A percentile compares a stretch with the other conserved stretches of the same genome.
phyloP scores from a whole-genome alignment of 2,797 vertebrate genomes.

The Alauda arvensis region DNA sequence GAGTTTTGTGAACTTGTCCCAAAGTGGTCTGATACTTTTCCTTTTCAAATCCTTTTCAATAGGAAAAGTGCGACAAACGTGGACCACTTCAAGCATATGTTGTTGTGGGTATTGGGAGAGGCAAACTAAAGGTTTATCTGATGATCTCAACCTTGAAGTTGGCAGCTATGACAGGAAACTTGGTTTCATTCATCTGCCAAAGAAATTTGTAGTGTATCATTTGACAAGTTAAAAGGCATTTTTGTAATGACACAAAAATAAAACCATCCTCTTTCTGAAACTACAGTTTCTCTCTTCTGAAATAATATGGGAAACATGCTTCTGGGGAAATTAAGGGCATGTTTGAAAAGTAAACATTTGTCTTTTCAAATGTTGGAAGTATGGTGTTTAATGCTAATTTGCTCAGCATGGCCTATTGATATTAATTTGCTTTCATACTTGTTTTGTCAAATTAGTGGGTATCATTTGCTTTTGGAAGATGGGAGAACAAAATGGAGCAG shows the following conservation, averaged over 20 bases:
- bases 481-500: neutral
- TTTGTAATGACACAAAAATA: conserved; percentile 56
- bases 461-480: neutral
- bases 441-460: neutral
- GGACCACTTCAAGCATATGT: conserved; percentile 23
- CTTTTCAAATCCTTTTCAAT: neutral
- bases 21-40: neutral
- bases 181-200: conserved; percentile 50
- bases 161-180: conserved; percentile 51
- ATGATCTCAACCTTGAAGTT: conserved; percentile 58
- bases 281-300: neutral
- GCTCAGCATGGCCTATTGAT: neutral
- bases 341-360: conserved; percentile 22
- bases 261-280: conserved; percentile 37
- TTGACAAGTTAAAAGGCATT: conserved; percentile 48
- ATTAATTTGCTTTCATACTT: neutral
- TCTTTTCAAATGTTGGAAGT: conserved; percentile 5
- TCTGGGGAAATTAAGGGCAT: neutral
- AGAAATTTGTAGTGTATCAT: conserved; percentile 38
- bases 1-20: neutral
- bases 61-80: neutral
- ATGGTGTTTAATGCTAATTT: neutral
- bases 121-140: conserved; percentile 46
- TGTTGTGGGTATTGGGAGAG: conserved; percentile 39
- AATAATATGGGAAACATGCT: neutral